Conservation (phyloP, 2,797 vertebrate genomes). For the Podargus strigoides region DNA sequence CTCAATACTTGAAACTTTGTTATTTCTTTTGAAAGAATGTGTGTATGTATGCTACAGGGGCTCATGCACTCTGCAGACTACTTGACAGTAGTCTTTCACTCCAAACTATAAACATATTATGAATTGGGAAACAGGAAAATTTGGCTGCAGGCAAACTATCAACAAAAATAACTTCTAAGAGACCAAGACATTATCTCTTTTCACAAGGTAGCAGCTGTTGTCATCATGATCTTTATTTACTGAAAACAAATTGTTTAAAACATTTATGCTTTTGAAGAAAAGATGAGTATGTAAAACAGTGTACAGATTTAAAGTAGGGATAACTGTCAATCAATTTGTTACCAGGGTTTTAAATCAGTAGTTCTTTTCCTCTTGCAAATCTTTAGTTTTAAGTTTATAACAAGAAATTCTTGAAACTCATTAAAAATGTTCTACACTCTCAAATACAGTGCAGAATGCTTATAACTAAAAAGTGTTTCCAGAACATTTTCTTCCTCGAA, state of each 20-base stretch:
- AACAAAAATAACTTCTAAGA: background rate
- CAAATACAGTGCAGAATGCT: background rate
- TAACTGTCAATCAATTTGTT: background rate
- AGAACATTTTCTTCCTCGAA: background rate
- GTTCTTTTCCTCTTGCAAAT: background rate
- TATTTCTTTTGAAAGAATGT: background rate
- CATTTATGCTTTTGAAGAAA: background rate
- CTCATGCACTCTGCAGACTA: background rate
- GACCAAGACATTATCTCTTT: background rate
- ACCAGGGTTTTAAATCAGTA: background rate
- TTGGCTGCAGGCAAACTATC: constrained; percentile 25
- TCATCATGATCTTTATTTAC: background rate
- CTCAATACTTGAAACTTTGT: background rate
- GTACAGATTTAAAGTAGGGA: background rate
- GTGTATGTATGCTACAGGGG: background rate
- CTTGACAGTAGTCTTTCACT: background rate
- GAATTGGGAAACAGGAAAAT: constrained; percentile 7
- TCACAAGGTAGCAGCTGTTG: constrained; percentile 14
- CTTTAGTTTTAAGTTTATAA: background rate
- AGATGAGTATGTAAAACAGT: background rate
- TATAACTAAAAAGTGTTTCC: background rate
- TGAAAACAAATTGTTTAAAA: constrained; percentile 8
- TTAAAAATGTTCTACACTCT: background rate
- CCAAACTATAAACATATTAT: background rate
- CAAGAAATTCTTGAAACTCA: background rate